Percentiles rank a stretch among this genome's conserved stretches.
Conservation (phyloP, 1,140 invertebrate genomes). For the Lepidostoma basale region DNA sequence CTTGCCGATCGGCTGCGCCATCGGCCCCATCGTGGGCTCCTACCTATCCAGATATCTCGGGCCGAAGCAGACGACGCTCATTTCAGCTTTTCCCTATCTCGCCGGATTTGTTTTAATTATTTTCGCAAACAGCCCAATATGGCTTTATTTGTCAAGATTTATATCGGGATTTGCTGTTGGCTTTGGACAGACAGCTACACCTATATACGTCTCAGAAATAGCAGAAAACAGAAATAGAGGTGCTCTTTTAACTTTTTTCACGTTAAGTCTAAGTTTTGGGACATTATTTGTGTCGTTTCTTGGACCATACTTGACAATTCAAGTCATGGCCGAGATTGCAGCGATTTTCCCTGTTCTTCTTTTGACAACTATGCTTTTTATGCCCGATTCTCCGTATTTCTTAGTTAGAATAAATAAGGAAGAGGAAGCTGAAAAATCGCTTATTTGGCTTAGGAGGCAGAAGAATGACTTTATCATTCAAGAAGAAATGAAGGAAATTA, state of each 20-base stretch:
- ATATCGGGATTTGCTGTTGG: constrained; percentile 41
- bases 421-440: constrained; percentile 35
- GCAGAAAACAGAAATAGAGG: constrained; percentile 44
- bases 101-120: constrained; percentile 52
- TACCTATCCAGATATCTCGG: constrained; percentile 49
- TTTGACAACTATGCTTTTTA: constrained; percentile 28
- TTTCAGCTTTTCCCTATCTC: constrained; percentile 48
- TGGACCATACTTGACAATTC: constrained; percentile 35
- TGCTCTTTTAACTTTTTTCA: constrained; percentile 38
- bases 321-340: constrained; percentile 40
- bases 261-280: constrained; percentile 30
- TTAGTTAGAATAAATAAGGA: constrained; percentile 40
- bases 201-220: constrained; percentile 43
- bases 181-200: constrained; percentile 43
- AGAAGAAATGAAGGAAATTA: constrained; percentile 41
- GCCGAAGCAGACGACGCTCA: constrained; percentile 50
- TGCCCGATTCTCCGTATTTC: constrained; percentile 43
- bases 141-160: constrained; percentile 42
- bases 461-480: constrained; percentile 34
- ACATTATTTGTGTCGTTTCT: constrained; percentile 35
- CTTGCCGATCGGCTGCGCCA: constrained; percentile 40
- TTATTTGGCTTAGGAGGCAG: constrained; percentile 39
- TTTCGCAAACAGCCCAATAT: constrained; percentile 45
- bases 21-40: constrained; percentile 46
- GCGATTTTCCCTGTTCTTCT: constrained; percentile 38